Evolutionary conservation across 2,888 invertebrate genomes (phyloP), one percentile per base, ranked within the genome.

Genomic region (Cactoblastis cactorum): DNA sequence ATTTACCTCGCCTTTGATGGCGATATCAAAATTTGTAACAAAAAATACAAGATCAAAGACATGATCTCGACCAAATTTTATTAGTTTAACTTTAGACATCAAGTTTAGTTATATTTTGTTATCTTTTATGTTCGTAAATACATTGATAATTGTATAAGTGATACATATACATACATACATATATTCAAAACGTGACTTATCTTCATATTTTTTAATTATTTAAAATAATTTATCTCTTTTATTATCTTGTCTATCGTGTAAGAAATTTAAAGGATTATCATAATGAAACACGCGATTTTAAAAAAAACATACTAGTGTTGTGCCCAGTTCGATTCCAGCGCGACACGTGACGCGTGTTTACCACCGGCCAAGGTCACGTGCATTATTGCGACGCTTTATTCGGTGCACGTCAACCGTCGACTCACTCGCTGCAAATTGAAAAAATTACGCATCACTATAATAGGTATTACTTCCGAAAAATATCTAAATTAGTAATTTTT

Each of bases 261-360:
- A 22, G 39, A 28, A 39, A 32, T 38, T 39, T 32, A 15, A 24
- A 48, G 32, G 33, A n/a, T n/a, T n/a, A n/a, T 49, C 39, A 49
- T 49, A 49, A 49, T 39, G 17, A 1, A 33, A 34, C 14, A 33
- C 34, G 46, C 33, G 32, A 43, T 43, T 37, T 22, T 22, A 28
- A 48, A 37, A 37, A 14, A 9, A 28, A 1, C 28, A 6, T 28
- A 17, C 1, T 35, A 35, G 22, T 22, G 18, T 17, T 15, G 11
- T 17, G 56, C 19, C 14, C 34, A 3, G 47, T 28, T 48, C 17
- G 61, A 64, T 61, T 63, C 63, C 63, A 60, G 50, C 18, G 14
- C 34, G 53, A 69, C 84, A 86, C 83, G 84, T 85, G 86, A 85
- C 81, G 71, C 71, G 69, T 84, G 84, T 85, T 84, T 83, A 81